These are phyloP conservation scores for Lates calcarifer DNA, from an alignment of 2,113 vertebrate species.

Conservation along the genomic window DNA sequence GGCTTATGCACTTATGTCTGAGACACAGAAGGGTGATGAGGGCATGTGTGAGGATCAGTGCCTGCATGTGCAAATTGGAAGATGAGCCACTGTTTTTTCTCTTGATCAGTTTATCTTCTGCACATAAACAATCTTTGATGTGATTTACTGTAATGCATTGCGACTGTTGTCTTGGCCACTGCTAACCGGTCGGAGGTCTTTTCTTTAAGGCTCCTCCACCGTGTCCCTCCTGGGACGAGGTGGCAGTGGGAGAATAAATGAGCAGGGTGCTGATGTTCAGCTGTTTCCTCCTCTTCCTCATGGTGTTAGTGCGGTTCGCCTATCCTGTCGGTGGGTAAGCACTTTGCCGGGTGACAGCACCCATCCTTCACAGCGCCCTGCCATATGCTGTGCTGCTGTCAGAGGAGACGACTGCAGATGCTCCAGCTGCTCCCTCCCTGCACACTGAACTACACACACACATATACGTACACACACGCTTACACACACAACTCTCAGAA, in stretches of 20 bases:
- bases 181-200: conserved; percentile 27
- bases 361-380: conserved; percentile 86
- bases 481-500: conserved; percentile 23
- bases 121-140: conserved; percentile 15
- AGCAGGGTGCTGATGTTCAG: conserved; percentile 79
- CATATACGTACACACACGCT: conserved; percentile 12
- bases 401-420: conserved; percentile 82
- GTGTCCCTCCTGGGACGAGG: conserved; percentile 43
- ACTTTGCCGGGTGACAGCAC: conserved; percentile 85
- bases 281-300: conserved; percentile 78
- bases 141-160: conserved; percentile 13
- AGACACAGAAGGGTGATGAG: background rate
- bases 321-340: conserved; percentile 80
- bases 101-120: conserved; percentile 11
- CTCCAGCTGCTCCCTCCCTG: conserved; percentile 81
- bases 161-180: background rate
- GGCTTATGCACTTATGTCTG: background rate
- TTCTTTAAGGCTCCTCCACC: conserved; percentile 39
- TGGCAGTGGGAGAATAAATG: conserved; percentile 73
- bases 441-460: conserved; percentile 49
- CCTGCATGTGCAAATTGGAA: conserved; percentile 16
- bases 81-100: conserved; percentile 14
- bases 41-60: background rate
- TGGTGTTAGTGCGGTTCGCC: conserved; percentile 61
- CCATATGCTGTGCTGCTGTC: conserved; percentile 87